A percentile compares a stretch with the other conserved stretches of the same genome.
Evolutionary conservation across 2,113 vertebrate species (phyloP).

Genomic region (Antechinus stuartii): DNA sequence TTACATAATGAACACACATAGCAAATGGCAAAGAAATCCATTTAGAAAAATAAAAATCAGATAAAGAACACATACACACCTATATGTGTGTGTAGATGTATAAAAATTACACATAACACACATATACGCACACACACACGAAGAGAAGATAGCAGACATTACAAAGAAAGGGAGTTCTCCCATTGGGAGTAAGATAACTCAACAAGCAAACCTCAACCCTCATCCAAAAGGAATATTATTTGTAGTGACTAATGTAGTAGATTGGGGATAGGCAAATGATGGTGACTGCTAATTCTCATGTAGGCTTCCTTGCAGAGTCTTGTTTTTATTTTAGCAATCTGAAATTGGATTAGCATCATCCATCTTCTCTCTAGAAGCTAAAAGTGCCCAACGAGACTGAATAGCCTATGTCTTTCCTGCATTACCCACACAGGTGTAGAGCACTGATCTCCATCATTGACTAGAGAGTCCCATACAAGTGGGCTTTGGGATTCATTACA

Average conservation of each 20-base stretch:
- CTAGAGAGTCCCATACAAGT: background rate
- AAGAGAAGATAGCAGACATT: background rate
- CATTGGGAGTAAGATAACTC: background rate
- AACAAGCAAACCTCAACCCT: background rate
- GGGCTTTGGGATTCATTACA: background rate
- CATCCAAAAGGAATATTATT: background rate
- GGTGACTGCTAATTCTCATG: background rate
- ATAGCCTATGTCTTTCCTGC: too few species aligned
- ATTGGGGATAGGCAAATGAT: background rate
- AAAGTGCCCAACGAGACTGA: background rate
- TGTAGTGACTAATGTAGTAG: background rate
- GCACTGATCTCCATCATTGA: background rate
- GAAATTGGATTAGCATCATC: background rate
- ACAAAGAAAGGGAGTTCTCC: background rate
- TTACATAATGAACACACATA: background rate
- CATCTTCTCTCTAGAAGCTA: background rate
- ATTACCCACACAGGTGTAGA: background rate
- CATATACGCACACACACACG: too few species aligned
- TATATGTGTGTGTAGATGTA: too few species aligned
- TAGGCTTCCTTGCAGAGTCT: background rate
- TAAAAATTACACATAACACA: too few species aligned
- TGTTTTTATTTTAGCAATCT: background rate
- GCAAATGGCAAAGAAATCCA: background rate
- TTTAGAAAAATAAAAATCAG: background rate
- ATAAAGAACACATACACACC: background rate